Base-by-base conservation (phyloP, 2,888 invertebrate genomes). In the Silvanus unidentatus region DNA sequence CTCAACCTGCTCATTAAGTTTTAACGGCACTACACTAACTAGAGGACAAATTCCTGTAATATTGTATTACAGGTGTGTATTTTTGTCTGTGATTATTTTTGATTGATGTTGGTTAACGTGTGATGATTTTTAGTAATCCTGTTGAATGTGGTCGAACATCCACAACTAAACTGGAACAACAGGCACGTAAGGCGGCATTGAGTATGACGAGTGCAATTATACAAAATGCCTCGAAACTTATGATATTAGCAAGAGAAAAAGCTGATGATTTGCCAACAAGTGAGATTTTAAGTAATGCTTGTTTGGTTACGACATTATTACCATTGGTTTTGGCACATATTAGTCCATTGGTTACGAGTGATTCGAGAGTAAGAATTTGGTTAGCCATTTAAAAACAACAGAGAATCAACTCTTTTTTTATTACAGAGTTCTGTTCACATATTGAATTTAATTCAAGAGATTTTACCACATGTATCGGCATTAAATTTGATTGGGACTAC, bases 31-130 rank as follows among this genome's bases (percentile, higher is more conserved):
- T 1, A 95, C 93, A 5, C 82, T 94, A 50, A 87, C 89, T 0
- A 79, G 97, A 42, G 98, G 98, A 8, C 98, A 98, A 75, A 84
- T 98, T 62, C 97, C 98, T 0, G 86, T 88, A 62, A 79, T 98
- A 39, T 76, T 97, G 11, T 98, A 97, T 66, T 92, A 82, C 73
- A 88, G 86, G 82, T 86, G 70, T 55, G 52, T 55, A 37, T 16
- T 44, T 32, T 46, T n/a, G n/a, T n/a, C n/a, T n/a, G n/a, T n/a
- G 32, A 11, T 5, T 32, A 32, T 4, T 32, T 32, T 32, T 32
- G 32, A 4, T 32, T 32, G n/a, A 5, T 3, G 4, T 32, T 12
- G 14, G 13, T 37, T 37, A 3, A 32, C n/a, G 5, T 32, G 32
- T 32, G 10, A n/a, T 22, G 8, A 42, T 40, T 49, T 59, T 16